phyloP scores from a whole-genome alignment of 2,888 invertebrate genomes.

The Orchesellides sinensis region DNA sequence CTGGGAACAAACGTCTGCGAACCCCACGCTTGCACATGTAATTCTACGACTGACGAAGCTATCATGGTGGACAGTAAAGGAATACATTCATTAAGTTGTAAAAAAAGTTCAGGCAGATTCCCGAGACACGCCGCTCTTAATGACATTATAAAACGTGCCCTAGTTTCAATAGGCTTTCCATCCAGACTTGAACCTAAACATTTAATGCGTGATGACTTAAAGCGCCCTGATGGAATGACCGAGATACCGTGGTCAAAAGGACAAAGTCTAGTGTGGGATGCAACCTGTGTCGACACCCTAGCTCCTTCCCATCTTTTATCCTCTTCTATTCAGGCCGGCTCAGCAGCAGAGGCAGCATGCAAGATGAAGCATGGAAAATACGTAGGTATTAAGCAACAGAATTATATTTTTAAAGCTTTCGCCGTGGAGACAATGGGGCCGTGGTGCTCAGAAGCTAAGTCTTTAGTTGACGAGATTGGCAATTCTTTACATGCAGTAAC shows the following conservation, averaged over 20 bases:
- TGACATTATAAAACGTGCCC: conserved; percentile 23
- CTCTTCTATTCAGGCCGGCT: not conserved
- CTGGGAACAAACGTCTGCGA: conserved; percentile 13
- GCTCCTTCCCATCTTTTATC: not conserved
- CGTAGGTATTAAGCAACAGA: not conserved
- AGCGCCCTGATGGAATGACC: conserved; percentile 32
- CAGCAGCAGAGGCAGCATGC: not conserved
- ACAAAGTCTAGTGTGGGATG: conserved; percentile 34
- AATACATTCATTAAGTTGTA: conserved; percentile 17
- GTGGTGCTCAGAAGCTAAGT: conserved; percentile 11
- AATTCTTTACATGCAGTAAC: not conserved
- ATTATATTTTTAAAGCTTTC: not conserved
- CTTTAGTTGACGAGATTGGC: not conserved
- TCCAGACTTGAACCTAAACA: conserved; percentile 6
- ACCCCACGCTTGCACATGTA: conserved; percentile 24
- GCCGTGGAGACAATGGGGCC: conserved; percentile 31
- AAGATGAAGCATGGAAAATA: conserved; percentile 4
- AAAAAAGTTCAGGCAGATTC: conserved; percentile 5
- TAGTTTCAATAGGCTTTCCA: conserved; percentile 5
- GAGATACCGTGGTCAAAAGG: conserved; percentile 39
- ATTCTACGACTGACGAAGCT: too few relatives aligned
- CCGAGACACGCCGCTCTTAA: conserved; percentile 6
- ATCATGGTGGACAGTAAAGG: not conserved
- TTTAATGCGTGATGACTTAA: not conserved
- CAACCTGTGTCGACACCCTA: conserved; percentile 28